A percentile compares a stretch with the other conserved stretches of the same genome.
These are phyloP conservation scores for Tupaia tana DNA, from an alignment of 2,113 vertebrate species.

Conservation along the genomic window DNA sequence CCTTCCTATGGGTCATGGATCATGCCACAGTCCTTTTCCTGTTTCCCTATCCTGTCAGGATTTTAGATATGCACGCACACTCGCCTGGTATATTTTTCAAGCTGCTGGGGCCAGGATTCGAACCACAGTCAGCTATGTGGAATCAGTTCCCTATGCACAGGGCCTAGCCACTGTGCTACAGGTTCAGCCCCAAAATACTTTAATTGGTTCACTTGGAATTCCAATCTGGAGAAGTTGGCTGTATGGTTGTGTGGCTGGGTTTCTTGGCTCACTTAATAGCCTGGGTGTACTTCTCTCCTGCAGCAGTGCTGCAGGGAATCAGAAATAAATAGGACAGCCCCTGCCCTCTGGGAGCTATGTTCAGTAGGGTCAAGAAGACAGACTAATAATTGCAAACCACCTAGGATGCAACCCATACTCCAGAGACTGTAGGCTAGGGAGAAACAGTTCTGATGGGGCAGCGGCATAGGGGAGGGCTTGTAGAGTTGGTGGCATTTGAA, in stretches of 20 bases:
- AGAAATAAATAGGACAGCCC: neutral
- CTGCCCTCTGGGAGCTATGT: neutral
- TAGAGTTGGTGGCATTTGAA: neutral
- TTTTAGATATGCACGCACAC: too few species aligned
- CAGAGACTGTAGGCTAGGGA: neutral
- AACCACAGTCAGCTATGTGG: too few species aligned
- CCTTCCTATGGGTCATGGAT: too few species aligned
- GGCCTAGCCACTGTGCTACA: too few species aligned
- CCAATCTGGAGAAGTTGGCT: neutral
- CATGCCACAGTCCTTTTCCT: too few species aligned
- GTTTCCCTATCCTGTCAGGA: too few species aligned
- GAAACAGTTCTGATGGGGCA: neutral
- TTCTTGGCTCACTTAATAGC: too few species aligned
- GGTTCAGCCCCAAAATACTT: neutral
- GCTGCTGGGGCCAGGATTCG: too few species aligned
- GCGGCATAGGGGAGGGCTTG: neutral
- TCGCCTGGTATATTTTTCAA: too few species aligned
- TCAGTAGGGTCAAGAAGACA: neutral
- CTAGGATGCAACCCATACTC: rapidly evolving
- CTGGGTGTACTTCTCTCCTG: too few species aligned
- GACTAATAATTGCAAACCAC: neutral
- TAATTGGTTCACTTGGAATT: neutral
- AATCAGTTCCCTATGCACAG: too few species aligned
- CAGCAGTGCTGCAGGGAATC: neutral
- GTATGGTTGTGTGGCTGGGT: neutral